Evolutionary conservation across 2,888 invertebrate species (phyloP).

Genomic region (Tuta absoluta): DNA sequence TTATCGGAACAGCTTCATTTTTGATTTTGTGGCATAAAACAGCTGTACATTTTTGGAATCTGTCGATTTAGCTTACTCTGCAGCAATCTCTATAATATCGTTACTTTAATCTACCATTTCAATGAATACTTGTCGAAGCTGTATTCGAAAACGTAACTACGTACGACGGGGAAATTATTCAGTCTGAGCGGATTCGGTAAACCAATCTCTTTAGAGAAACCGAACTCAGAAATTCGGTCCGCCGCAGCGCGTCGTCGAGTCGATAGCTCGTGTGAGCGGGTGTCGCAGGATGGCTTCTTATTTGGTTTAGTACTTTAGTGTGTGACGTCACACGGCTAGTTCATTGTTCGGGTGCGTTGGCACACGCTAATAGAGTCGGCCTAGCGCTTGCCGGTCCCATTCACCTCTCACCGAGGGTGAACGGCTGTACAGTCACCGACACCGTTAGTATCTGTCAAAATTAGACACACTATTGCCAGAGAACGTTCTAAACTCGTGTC

Average conservation of each 20-base stretch:
- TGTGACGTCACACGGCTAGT: slow-evolving; percentile 67
- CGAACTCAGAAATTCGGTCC: slow-evolving; percentile 1
- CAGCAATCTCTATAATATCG: not conserved
- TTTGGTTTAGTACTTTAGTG: slow-evolving; percentile 47
- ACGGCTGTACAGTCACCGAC: slow-evolving; percentile 50
- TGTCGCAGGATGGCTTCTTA: slow-evolving; percentile 38
- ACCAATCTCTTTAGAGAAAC: slow-evolving; percentile 16
- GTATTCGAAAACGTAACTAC: not conserved
- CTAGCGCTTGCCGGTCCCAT: slow-evolving; percentile 75
- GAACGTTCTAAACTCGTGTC: slow-evolving; percentile 25
- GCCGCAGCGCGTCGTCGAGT: slow-evolving; percentile 28
- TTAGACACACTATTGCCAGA: slow-evolving; percentile 27
- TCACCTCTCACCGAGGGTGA: slow-evolving; percentile 79
- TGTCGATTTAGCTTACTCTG: not conserved
- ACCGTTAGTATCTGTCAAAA: slow-evolving; percentile 31
- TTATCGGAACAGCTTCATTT: not conserved
- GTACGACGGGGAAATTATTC: slow-evolving; percentile 20
- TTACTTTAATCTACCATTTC: not conserved
- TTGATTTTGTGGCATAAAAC: not conserved
- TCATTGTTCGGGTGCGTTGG: slow-evolving; percentile 77
- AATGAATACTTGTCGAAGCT: not conserved
- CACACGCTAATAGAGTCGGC: slow-evolving; percentile 73
- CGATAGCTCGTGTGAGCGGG: slow-evolving; percentile 38
- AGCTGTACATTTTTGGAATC: not conserved
- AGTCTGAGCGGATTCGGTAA: slow-evolving; percentile 19